Evolutionary conservation across 2,113 vertebrate species (phyloP).

Genomic region (Hippocampus zosterae): DNA sequence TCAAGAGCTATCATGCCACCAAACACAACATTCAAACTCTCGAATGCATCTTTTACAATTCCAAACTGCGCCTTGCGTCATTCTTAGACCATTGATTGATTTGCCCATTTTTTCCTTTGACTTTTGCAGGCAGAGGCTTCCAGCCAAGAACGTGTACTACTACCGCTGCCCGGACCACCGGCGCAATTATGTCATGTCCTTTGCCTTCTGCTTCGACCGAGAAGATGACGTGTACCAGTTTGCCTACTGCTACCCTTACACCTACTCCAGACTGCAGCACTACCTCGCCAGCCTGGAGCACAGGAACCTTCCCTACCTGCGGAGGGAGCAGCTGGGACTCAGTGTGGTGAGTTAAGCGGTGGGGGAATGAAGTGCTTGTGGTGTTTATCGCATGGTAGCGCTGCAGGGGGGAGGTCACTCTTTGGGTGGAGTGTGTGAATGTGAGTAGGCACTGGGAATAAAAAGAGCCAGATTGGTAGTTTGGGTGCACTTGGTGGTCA

Average conservation of each 20-base stretch:
- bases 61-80: not conserved
- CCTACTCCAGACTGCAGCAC: constrained; percentile 93
- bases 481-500: constrained; percentile 49
- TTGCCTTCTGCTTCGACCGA: constrained; percentile 95
- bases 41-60: not conserved
- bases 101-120: constrained; percentile 33
- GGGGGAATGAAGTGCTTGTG: not conserved
- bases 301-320: constrained; percentile 86
- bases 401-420: constrained; percentile 16
- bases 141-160: constrained; percentile 95
- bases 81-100: not conserved
- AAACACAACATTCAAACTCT: not conserved
- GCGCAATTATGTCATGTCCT: constrained; percentile 97
- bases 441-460: constrained; percentile 25
- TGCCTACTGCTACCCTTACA: constrained; percentile 97
- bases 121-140: constrained; percentile 86
- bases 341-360: constrained; percentile 82
- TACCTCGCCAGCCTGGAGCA: constrained; percentile 88
- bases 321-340: constrained; percentile 86
- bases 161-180: constrained; percentile 95
- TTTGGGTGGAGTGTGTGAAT: constrained; percentile 11
- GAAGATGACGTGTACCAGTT: constrained; percentile 94
- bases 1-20: not conserved
- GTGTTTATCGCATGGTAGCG: not conserved
- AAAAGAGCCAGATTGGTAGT: constrained; percentile 43